Percentiles rank a stretch among this genome's conserved stretches.
These are phyloP conservation scores for Oxyura jamaicensis DNA, from an alignment of 2,113 vertebrate genomes.

Conservation along the genomic window DNA sequence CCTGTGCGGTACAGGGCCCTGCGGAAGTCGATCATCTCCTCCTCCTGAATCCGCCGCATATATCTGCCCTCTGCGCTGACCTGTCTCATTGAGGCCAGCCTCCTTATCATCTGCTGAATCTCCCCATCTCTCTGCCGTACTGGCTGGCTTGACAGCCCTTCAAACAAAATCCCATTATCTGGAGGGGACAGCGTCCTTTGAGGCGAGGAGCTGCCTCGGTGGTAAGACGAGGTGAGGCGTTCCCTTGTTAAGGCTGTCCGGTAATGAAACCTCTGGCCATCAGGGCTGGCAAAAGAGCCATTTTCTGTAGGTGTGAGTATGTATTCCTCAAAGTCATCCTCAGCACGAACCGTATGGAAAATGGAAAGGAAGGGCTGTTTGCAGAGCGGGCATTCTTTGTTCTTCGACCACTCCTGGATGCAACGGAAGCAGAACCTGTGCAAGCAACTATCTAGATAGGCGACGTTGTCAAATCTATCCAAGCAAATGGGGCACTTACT, in stretches of 20 bases:
- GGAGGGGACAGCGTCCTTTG: slow-evolving; percentile 80
- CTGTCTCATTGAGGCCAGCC: slow-evolving; percentile 80
- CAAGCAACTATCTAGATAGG: slow-evolving; percentile 89
- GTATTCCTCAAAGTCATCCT: slow-evolving; percentile 92
- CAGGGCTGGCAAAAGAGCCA: slow-evolving; percentile 83
- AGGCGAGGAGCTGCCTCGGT: slow-evolving; percentile 28
- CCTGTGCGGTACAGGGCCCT: slow-evolving; percentile 88
- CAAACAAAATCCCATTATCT: slow-evolving; percentile 87
- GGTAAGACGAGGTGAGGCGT: slow-evolving; percentile 57
- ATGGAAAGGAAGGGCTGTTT: slow-evolving; percentile 95
- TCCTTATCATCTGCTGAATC: slow-evolving; percentile 82
- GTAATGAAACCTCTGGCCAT: slow-evolving; percentile 87
- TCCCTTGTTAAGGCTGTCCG: slow-evolving; percentile 87
- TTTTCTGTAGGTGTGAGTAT: slow-evolving; percentile 80
- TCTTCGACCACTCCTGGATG: slow-evolving; percentile 96
- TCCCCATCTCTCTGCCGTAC: slow-evolving; percentile 72
- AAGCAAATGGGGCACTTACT: slow-evolving; percentile 97
- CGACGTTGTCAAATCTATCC: slow-evolving; percentile 92
- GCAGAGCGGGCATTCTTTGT: slow-evolving; percentile 97
- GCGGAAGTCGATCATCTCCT: slow-evolving; percentile 92
- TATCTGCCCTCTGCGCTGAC: slow-evolving; percentile 80
- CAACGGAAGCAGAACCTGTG: slow-evolving; percentile 97
- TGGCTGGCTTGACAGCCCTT: slow-evolving; percentile 67
- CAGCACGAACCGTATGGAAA: slow-evolving; percentile 91
- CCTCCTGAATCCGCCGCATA: slow-evolving; percentile 81